Evolutionary conservation across 1,140 invertebrate genomes (phyloP).

Genomic region (Hycleus cichorii): DNA sequence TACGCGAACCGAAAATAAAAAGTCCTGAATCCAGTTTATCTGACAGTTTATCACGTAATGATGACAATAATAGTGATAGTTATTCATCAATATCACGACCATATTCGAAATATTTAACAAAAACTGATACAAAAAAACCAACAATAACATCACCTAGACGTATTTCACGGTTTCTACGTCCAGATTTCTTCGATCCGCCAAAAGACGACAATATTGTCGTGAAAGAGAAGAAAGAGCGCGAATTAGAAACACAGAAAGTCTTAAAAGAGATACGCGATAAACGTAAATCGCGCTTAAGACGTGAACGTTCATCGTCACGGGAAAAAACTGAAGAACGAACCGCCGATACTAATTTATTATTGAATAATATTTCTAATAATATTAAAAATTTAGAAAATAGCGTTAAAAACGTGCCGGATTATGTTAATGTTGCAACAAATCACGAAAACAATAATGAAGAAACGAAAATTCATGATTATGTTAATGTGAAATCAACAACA

Average conservation of each 20-base stretch:
- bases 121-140: constrained; percentile 29
- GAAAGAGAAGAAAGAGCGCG: constrained; percentile 61
- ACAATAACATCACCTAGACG: constrained; percentile 35
- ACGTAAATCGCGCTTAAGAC: constrained; percentile 41
- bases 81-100: constrained; percentile 22
- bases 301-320: constrained; percentile 24
- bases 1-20: constrained; percentile 25
- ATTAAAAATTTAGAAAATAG: constrained; percentile 32
- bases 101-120: constrained; percentile 25
- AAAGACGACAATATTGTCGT: constrained; percentile 60
- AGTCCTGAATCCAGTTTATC: constrained; percentile 36
- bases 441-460: constrained; percentile 33
- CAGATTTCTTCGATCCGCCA: constrained; percentile 67
- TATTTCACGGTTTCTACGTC: constrained; percentile 64
- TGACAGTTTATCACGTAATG: constrained; percentile 28
- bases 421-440: constrained; percentile 26
- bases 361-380: constrained; percentile 31
- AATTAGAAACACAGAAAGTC: constrained; percentile 55
- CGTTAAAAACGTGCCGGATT: constrained; percentile 22
- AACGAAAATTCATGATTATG: constrained; percentile 17
- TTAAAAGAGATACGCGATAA: constrained; percentile 57
- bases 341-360: constrained; percentile 22
- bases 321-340: constrained; percentile 11
- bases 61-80: constrained; percentile 14
- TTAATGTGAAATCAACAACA: constrained; percentile 22